phyloP scores from a whole-genome alignment of 2,113 vertebrate genomes.

The Amblyopsis rosae region DNA sequence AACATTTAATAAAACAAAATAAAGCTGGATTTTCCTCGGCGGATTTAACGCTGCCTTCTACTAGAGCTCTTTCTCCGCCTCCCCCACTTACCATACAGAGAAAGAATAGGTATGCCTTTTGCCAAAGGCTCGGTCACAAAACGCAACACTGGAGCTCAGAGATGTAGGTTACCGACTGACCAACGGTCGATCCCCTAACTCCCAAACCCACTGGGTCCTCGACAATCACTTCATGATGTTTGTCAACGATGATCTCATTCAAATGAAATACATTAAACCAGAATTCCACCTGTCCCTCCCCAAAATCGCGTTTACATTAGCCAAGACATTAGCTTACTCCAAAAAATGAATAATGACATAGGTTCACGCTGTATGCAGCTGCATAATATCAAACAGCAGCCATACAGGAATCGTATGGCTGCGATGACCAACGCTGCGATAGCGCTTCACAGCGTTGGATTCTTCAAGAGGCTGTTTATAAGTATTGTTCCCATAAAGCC shows the following conservation, averaged over 20 bases:
- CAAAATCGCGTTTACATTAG: conserved; percentile 59
- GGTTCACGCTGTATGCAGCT: conserved; percentile 35
- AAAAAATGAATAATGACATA: conserved; percentile 18
- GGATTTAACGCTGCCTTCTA: conserved; percentile 59
- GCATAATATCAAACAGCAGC: conserved; percentile 38
- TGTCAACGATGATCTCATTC: conserved; percentile 52
- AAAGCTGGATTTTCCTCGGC: conserved; percentile 52
- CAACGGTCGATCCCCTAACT: conserved; percentile 65
- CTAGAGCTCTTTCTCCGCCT: conserved; percentile 56
- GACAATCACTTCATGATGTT: conserved; percentile 69
- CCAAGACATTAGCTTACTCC: conserved; percentile 50
- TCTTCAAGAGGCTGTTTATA: conserved; percentile 69
- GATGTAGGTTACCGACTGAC: conserved; percentile 50
- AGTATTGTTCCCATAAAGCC: conserved; percentile 76
- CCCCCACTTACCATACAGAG: conserved; percentile 65
- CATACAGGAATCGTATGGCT: conserved; percentile 49
- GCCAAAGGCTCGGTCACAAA: conserved; percentile 66
- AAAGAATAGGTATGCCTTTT: conserved; percentile 68
- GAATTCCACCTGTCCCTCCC: conserved; percentile 60
- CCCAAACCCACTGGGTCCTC: conserved; percentile 48
- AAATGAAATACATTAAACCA: conserved; percentile 54
- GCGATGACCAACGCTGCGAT: conserved; percentile 69
- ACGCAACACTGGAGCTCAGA: conserved; percentile 61
- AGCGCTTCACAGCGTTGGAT: conserved; percentile 49
- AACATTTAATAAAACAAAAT: conserved; percentile 62